A percentile compares a stretch with the other conserved stretches of the same genome.
These are phyloP conservation scores for Dendrolimus kikuchii DNA, from an alignment of 1,140 invertebrate species.

Conservation along the genomic window DNA sequence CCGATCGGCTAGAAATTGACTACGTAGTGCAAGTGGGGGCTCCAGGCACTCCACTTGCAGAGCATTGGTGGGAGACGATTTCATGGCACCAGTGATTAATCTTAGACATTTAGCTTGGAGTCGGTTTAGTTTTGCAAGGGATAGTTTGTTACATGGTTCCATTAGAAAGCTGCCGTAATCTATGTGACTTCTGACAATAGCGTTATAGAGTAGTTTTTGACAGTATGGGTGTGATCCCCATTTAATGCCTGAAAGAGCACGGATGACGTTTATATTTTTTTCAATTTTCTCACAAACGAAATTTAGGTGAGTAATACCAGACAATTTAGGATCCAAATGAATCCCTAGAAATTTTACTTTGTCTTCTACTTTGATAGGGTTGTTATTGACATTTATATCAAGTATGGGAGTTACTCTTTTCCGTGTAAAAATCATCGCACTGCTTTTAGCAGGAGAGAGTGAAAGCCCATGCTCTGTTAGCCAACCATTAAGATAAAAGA, in stretches of 20 bases:
- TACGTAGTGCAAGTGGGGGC: background rate
- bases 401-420: background rate
- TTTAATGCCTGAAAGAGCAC: background rate
- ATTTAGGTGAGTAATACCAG: background rate
- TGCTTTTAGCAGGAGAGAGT: background rate
- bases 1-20: background rate
- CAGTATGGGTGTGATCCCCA: too few relatives aligned
- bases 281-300: background rate
- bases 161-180: too few relatives aligned
- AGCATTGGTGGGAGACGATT: background rate
- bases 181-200: too few relatives aligned
- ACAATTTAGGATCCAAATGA: too few relatives aligned
- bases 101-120: too few relatives aligned
- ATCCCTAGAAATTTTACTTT: too few relatives aligned
- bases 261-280: background rate
- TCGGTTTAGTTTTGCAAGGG: too few relatives aligned
- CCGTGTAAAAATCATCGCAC: background rate
- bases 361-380: too few relatives aligned
- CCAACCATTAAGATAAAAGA: background rate
- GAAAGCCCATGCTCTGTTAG: background rate
- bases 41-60: conserved; percentile 1
- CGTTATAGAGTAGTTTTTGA: too few relatives aligned
- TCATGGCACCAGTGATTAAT: background rate
- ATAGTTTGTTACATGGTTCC: too few relatives aligned
- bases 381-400: too few relatives aligned